Evolutionary conservation across 2,113 vertebrate species (phyloP), one percentile per base, ranked within the genome.

Genomic region (Chaetops frenatus): DNA sequence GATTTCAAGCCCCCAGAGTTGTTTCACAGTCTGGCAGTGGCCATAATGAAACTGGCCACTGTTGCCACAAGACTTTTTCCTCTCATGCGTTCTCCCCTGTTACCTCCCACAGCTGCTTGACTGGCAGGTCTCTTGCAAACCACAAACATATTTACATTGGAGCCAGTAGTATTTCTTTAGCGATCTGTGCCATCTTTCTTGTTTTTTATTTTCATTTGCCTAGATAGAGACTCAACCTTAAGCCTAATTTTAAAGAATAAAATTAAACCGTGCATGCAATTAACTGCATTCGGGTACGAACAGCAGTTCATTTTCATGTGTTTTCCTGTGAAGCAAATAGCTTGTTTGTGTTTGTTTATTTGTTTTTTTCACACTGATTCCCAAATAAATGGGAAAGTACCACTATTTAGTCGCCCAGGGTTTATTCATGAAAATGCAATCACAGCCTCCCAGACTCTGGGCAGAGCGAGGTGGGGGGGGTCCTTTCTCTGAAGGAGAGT

Each of bases 1-100:
- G 97, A 97, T 97, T 97, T 96, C 95, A 96, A 96, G 95, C 97
- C 97, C 97, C 97, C 87, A 96, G 97, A 97, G 97, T 97, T 97
- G 97, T 97, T 97, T 97, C 96, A 97, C 96, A 97, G 97, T 97
- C 97, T 97, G 97, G 97, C 96, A 97, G 88, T 93, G 96, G 93
- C 95, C 96, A 80, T 97, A 97, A 97, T 97, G 96, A 97, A 97
- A 97, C 96, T 97, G 97, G 96, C 97, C 96, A 97, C 95, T 97
- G 96, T 97, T 97, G 95, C 96, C 97, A 97, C 96, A 97, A 97
- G 96, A 97, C 97, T 97, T 97, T 96, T 95, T 96, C 96, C 93
- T 96, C 96, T 96, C 93, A 88, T 83, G 91, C 45, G 54, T 96
- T 97, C 92, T 97, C 96, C 97, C 96, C 91, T 96, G 96, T 91